A percentile compares a stretch with the other conserved stretches of the same genome.
phyloP scores from a whole-genome alignment of 2,888 invertebrate genomes.

The Hypselothyrea guttata region DNA sequence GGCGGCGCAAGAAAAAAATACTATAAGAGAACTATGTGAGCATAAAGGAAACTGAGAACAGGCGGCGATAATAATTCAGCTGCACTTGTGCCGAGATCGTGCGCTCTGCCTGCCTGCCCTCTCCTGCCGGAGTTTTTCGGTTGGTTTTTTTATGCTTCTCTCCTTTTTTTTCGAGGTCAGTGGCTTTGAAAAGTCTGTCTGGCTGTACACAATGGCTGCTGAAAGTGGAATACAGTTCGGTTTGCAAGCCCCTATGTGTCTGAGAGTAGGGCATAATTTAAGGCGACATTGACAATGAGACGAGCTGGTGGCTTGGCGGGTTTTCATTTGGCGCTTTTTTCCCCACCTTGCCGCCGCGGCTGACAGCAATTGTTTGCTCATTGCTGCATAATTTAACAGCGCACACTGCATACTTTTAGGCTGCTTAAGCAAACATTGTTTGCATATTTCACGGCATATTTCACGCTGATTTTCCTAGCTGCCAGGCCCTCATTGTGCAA shows the following conservation, averaged over 20 bases:
- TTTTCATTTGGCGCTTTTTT: constrained; percentile 20
- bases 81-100: constrained; percentile 68
- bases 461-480: constrained; percentile 62
- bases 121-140: neutral
- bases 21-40: constrained; percentile 38
- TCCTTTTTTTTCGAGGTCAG: constrained; percentile 66
- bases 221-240: constrained; percentile 59
- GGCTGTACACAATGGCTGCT: constrained; percentile 52
- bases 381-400: constrained; percentile 70
- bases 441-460: constrained; percentile 72
- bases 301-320: constrained; percentile 13
- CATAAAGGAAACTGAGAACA: constrained; percentile 47
- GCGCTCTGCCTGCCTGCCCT: constrained; percentile 10
- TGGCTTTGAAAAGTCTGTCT: constrained; percentile 70
- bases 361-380: constrained; percentile 73
- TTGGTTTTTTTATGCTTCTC: constrained; percentile 3
- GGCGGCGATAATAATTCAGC: constrained; percentile 63
- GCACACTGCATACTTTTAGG: constrained; percentile 59
- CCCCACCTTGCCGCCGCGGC: constrained; percentile 26
- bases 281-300: constrained; percentile 76
- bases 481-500: neutral
- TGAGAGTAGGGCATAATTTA: constrained; percentile 66
- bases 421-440: constrained; percentile 65
- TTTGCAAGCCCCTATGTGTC: constrained; percentile 9
- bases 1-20: constrained; percentile 17